phyloP scores from a whole-genome alignment of 2,888 invertebrate genomes.

The Rosalia funebris region DNA sequence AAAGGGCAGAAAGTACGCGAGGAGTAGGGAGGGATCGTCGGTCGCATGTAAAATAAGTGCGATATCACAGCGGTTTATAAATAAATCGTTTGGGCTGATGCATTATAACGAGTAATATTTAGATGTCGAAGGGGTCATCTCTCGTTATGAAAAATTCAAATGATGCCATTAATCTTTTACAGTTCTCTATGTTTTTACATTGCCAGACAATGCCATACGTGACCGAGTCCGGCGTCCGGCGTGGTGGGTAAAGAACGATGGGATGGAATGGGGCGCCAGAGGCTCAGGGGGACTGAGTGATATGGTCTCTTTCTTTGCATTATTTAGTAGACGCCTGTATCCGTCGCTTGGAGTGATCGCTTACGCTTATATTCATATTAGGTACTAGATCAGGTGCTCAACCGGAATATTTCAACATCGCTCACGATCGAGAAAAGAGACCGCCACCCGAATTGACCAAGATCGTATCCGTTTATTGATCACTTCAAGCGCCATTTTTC shows the following conservation, averaged over 20 bases:
- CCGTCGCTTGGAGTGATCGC: slow-evolving; percentile 54
- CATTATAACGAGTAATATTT: slow-evolving; percentile 55
- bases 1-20: slow-evolving; percentile 23
- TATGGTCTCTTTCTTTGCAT: slow-evolving; percentile 60
- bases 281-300: slow-evolving; percentile 57
- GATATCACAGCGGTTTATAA: slow-evolving; percentile 51
- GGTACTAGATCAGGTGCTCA: slow-evolving; percentile 23
- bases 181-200: slow-evolving; percentile 60
- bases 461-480: too few species aligned
- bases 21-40: slow-evolving; percentile 31
- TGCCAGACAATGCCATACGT: slow-evolving; percentile 61
- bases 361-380: slow-evolving; percentile 42
- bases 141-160: slow-evolving; percentile 62
- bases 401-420: slow-evolving; percentile 12
- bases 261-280: slow-evolving; percentile 48
- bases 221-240: slow-evolving; percentile 53
- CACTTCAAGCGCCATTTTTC: too few species aligned
- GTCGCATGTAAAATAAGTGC: slow-evolving; percentile 36
- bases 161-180: slow-evolving; percentile 62
- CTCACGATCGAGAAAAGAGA: too few species aligned
- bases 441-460: too few species aligned
- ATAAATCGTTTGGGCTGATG: slow-evolving; percentile 51
- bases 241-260: slow-evolving; percentile 41
- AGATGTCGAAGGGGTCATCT: slow-evolving; percentile 58
- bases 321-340: slow-evolving; percentile 58